These are phyloP conservation scores for Oreochromis mossambicus DNA, from an alignment of 2,797 vertebrate genomes.

Conservation along the genomic window DNA sequence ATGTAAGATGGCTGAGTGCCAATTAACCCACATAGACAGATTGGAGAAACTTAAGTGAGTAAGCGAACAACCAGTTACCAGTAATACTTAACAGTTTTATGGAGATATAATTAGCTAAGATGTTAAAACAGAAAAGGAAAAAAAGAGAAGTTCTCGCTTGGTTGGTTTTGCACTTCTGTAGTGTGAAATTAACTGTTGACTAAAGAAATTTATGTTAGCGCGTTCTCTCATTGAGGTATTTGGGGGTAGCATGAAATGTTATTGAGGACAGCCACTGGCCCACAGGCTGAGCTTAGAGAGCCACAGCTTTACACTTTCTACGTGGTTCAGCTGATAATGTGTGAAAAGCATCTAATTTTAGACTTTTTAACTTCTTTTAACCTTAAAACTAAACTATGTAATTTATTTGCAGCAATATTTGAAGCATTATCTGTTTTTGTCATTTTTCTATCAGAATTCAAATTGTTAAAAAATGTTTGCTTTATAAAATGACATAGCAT, in stretches of 20 bases:
- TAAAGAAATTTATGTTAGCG: neutral
- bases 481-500: neutral
- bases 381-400: neutral
- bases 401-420: neutral
- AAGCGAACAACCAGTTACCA: neutral
- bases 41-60: neutral
- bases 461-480: neutral
- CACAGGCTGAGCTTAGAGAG: neutral
- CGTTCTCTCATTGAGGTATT: neutral
- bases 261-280: neutral
- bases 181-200: neutral
- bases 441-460: neutral
- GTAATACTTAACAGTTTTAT: neutral
- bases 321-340: neutral
- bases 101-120: neutral
- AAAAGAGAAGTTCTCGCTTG: neutral
- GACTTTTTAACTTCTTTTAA: accelerated
- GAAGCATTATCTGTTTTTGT: neutral
- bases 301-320: neutral
- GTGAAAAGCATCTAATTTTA: neutral
- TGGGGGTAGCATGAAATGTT: neutral
- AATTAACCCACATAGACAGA: neutral
- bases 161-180: neutral
- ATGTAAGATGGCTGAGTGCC: neutral
- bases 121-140: neutral